Evolutionary conservation across 2,797 vertebrate genomes (phyloP), one percentile per base, ranked within the genome.

Genomic region (Semotilus atromaculatus): DNA sequence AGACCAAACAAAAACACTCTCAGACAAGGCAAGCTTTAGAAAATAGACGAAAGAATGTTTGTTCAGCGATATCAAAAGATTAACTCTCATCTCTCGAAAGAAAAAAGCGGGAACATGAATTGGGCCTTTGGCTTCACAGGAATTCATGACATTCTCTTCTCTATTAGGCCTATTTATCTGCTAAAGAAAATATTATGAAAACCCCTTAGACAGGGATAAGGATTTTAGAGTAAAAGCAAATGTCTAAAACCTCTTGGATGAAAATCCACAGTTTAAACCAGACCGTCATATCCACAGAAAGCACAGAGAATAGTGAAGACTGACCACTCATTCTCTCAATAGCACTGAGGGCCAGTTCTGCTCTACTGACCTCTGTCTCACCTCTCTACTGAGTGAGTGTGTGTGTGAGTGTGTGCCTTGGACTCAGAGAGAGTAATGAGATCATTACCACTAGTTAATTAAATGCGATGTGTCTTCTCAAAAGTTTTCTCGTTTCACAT

Each of bases 391-490:
- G 88, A 91, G 72, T 66, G 82, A 19, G 73, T 36, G 53, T 45
- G 31, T 80, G 55, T 67, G 79, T 82, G 82, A 31, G 34, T 60
- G 67, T 53, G 67, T 78, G 53, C 73, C 23, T 80, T 72, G 70
- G 84, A 87, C 64, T 79, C 43, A 45, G 88, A 89, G 86, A 92
- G 87, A 79, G 87, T 95, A 95, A 95, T 96, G 95, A 96, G 94
- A 95, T 95, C 94, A 94, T 96, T 95, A 95, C 93, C 94, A 93
- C 91, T 93, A 94, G 93, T 95, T 95, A 95, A 95, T 96, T 95
- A 95, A 95, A 94, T 93, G 91, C 91, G 93, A 94, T 94, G 93
- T 92, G 89, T 95, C 94, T 93, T 93, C 92, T 93, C 88, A 94
- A 94, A 93, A 91, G 87, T 89, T 88, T 91, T 90, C 93, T 92